A percentile compares a stretch with the other conserved stretches of the same genome.
These are phyloP conservation scores for Himalopsyche anomala DNA, from an alignment of 2,888 invertebrate genomes.

Conservation along the genomic window DNA sequence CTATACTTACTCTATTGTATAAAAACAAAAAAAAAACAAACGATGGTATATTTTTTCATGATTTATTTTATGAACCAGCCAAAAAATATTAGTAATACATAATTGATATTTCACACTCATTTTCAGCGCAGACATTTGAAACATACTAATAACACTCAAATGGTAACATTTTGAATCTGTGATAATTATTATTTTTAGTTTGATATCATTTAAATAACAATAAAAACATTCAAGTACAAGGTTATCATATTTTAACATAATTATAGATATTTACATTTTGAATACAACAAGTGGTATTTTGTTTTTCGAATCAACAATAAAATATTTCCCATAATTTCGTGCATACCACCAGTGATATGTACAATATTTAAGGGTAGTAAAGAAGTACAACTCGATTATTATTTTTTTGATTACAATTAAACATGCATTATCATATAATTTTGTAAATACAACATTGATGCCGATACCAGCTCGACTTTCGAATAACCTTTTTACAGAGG, in stretches of 20 bases:
- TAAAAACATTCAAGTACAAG: conserved; percentile 46
- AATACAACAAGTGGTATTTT: conserved; percentile 44
- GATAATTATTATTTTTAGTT: conserved; percentile 49
- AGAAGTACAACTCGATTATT: conserved; percentile 46
- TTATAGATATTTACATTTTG: conserved; percentile 35
- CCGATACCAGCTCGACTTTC: conserved; percentile 61
- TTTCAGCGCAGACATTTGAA: conserved; percentile 53
- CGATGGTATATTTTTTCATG: conserved; percentile 43
- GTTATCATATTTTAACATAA: not conserved
- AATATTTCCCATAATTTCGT: conserved; percentile 1
- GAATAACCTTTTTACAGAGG: conserved; percentile 50
- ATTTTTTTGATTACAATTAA: conserved; percentile 32
- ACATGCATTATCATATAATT: conserved; percentile 48
- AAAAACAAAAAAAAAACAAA: not conserved
- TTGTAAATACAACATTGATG: conserved; percentile 53
- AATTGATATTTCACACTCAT: conserved; percentile 51
- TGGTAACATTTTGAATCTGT: conserved; percentile 45
- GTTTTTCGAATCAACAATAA: not conserved
- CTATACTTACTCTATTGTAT: too few species aligned
- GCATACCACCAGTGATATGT: conserved; percentile 43
- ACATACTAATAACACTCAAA: conserved; percentile 46
- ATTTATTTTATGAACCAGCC: conserved; percentile 62
- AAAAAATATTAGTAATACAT: conserved; percentile 56
- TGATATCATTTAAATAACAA: conserved; percentile 41
- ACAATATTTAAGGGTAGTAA: conserved; percentile 41